phyloP scores from a whole-genome alignment of 2,888 invertebrate genomes.

The Papilio demoleus region DNA sequence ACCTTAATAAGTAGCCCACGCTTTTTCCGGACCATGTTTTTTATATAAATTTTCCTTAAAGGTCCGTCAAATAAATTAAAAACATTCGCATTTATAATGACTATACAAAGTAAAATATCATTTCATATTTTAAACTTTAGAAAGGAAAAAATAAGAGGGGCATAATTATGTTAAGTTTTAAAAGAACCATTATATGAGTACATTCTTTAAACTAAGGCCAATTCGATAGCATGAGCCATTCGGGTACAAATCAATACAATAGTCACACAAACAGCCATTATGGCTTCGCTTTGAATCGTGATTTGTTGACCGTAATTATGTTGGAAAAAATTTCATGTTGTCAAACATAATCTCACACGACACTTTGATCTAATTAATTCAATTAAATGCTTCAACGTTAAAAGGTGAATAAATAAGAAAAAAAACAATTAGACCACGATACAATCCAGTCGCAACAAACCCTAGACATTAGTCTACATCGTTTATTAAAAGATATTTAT shows the following conservation, averaged over 20 bases:
- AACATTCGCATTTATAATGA: too few species aligned
- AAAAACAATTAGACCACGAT: neutral
- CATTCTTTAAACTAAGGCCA: neutral
- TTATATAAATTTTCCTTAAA: too few species aligned
- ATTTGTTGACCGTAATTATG: neutral
- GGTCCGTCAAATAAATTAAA: too few species aligned
- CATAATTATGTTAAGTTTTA: neutral
- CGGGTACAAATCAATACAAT: neutral
- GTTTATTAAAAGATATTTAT: neutral
- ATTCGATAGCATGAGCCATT: slow-evolving; percentile 1
- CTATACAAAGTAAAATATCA: too few species aligned
- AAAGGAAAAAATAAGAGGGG: too few species aligned
- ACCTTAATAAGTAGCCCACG: too few species aligned
- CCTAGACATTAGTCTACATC: neutral
- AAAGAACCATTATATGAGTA: neutral
- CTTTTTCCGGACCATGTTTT: too few species aligned
- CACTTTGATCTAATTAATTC: neutral
- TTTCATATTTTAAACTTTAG: too few species aligned
- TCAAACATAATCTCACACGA: neutral
- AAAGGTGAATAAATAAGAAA: too few species aligned
- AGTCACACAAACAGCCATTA: neutral
- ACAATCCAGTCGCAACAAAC: neutral
- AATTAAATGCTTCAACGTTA: neutral
- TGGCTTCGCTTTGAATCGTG: neutral
- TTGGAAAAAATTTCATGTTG: neutral